phyloP scores from a whole-genome alignment of 2,888 invertebrate species.

The Pandemis heparana region DNA sequence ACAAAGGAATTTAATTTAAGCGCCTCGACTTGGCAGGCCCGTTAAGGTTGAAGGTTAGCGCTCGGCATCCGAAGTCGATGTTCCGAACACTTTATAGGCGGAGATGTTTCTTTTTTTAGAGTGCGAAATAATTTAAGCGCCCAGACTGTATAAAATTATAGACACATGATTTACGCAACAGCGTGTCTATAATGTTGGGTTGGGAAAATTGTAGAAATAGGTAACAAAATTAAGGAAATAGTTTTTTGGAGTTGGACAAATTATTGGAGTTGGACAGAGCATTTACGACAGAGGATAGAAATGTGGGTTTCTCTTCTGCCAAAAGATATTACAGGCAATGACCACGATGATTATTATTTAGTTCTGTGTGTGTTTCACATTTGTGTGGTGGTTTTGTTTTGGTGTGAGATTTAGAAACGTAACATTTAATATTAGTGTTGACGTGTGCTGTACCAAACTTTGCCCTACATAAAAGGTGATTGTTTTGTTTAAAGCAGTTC shows the following conservation, averaged over 20 bases:
- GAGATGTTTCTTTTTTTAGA: conserved; percentile 28
- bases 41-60: conserved; percentile 42
- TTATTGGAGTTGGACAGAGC: too few species aligned
- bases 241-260: background rate
- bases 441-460: too few species aligned
- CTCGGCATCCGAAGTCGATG: conserved; percentile 27
- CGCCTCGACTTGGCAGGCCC: conserved; percentile 33
- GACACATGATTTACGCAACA: conserved; percentile 2
- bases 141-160: background rate
- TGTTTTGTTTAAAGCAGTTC: too few species aligned
- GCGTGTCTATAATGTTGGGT: background rate
- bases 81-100: conserved; percentile 29
- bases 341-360: too few species aligned
- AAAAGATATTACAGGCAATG: too few species aligned
- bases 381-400: too few species aligned
- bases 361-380: too few species aligned
- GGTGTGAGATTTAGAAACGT: too few species aligned
- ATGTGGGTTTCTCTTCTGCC: too few species aligned
- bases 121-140: conserved; percentile 26
- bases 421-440: too few species aligned
- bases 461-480: too few species aligned
- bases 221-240: background rate
- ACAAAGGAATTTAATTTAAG: conserved; percentile 41
- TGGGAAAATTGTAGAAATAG: background rate
- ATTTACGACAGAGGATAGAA: too few species aligned